Evolutionary conservation across 2,888 invertebrate species (phyloP).

Genomic region (Callimorpha dominula): DNA sequence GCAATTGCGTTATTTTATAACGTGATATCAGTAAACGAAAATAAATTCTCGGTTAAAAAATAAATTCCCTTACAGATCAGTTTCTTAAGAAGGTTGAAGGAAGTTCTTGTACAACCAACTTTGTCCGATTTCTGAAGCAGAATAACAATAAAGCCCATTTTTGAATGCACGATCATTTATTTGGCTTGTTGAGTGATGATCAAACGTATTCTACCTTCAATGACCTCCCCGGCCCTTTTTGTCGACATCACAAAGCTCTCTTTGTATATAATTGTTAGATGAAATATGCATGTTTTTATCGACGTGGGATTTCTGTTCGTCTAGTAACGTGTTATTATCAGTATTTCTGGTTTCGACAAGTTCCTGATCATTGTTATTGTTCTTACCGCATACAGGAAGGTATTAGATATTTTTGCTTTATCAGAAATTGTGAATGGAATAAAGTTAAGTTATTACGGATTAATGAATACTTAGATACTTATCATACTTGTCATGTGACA

Average conservation of each 20-base stretch:
- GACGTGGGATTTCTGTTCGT: constrained; percentile 50
- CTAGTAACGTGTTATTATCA: constrained; percentile 42
- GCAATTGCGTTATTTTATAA: neutral
- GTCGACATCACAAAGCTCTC: constrained; percentile 38
- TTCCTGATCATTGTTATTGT: constrained; percentile 49
- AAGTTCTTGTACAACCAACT: constrained; percentile 14
- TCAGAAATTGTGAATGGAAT: constrained; percentile 19
- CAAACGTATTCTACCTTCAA: constrained; percentile 34
- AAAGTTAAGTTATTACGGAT: neutral
- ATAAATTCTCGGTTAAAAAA: neutral
- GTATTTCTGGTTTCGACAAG: constrained; percentile 48
- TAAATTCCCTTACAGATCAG: neutral
- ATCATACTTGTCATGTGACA: neutral
- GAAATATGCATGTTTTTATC: constrained; percentile 45
- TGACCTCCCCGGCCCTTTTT: constrained; percentile 39
- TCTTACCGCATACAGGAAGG: constrained; percentile 38
- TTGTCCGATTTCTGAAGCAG: constrained; percentile 5
- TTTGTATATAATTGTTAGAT: constrained; percentile 43
- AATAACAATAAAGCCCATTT: constrained; percentile 18
- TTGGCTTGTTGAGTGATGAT: constrained; percentile 34
- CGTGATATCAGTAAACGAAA: neutral
- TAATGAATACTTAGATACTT: neutral
- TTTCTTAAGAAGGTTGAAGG: neutral
- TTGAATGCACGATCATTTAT: constrained; percentile 25
- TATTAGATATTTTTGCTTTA: constrained; percentile 22